Conservation (phyloP, 2,797 vertebrate species). For the Malurus splendens region DNA sequence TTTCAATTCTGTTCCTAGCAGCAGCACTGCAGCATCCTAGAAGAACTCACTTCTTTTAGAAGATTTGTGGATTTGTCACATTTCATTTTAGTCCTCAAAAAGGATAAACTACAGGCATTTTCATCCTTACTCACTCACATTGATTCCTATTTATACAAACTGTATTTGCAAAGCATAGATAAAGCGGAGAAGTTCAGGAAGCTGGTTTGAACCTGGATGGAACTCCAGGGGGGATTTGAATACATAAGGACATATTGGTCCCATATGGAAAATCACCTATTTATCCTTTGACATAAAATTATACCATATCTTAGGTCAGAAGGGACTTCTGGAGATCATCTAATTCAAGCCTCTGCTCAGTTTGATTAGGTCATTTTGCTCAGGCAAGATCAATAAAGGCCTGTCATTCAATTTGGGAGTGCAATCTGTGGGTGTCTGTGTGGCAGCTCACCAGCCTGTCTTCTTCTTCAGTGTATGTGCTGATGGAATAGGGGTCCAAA, state of each 20-base stretch:
- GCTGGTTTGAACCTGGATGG: background rate
- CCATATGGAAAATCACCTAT: background rate
- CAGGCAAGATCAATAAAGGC: background rate
- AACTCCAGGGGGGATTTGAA: background rate
- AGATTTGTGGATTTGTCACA: background rate
- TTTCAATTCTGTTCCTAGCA: background rate
- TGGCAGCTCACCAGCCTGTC: background rate
- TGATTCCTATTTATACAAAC: background rate
- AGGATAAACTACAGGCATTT: background rate
- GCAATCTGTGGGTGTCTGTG: background rate
- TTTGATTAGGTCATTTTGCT: background rate
- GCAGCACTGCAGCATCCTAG: background rate
- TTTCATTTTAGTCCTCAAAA: background rate
- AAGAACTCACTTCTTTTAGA: background rate
- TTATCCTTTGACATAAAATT: background rate
- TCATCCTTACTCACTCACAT: too few species aligned
- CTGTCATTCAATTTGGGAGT: background rate
- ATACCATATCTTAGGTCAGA: background rate
- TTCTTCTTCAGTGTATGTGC: background rate
- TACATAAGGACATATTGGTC: accelerated
- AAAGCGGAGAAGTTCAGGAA: background rate
- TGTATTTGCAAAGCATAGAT: background rate
- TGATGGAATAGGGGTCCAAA: background rate
- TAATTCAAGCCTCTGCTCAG: background rate
- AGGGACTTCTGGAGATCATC: background rate